phyloP scores from a whole-genome alignment of 2,113 vertebrate species.

The Theristicus caerulescens region DNA sequence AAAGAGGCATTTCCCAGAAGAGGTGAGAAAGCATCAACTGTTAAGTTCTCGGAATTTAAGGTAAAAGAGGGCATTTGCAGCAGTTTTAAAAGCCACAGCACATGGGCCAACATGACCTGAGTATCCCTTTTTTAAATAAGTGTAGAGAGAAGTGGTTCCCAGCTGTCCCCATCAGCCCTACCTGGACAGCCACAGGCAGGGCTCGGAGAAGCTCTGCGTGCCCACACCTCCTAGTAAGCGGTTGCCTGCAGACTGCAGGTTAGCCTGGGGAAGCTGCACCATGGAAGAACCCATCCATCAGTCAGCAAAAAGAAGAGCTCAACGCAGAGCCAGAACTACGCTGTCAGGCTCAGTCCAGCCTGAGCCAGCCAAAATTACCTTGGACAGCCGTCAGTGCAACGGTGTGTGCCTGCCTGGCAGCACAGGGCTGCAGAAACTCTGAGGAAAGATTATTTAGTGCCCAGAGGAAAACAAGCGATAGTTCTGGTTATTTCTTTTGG shows the following conservation, averaged over 20 bases:
- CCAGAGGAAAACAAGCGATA: neutral
- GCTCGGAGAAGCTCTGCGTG: neutral
- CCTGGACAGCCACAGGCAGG: neutral
- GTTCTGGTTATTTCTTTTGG: conserved; percentile 29
- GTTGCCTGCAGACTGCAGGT: neutral
- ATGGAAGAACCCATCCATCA: neutral
- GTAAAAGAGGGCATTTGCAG: neutral
- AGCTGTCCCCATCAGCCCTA: neutral
- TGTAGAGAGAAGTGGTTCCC: rapidly evolving
- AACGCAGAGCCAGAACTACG: neutral
- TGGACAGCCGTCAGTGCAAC: neutral
- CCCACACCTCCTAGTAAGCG: neutral
- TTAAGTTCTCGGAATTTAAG: neutral
- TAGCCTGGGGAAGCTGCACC: neutral
- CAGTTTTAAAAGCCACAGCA: neutral
- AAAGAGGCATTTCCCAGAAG: neutral
- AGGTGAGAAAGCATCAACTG: neutral
- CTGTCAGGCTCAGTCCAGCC: neutral
- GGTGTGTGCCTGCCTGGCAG: neutral
- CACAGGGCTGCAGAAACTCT: neutral
- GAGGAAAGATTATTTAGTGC: neutral
- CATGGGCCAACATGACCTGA: rapidly evolving
- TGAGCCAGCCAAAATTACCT: neutral
- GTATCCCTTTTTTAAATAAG: neutral
- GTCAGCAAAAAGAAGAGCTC: neutral